Percentiles rank a stretch among this genome's conserved stretches.
Conservation (phyloP, 2,797 vertebrate genomes). For the Emydoidea blandingii region DNA sequence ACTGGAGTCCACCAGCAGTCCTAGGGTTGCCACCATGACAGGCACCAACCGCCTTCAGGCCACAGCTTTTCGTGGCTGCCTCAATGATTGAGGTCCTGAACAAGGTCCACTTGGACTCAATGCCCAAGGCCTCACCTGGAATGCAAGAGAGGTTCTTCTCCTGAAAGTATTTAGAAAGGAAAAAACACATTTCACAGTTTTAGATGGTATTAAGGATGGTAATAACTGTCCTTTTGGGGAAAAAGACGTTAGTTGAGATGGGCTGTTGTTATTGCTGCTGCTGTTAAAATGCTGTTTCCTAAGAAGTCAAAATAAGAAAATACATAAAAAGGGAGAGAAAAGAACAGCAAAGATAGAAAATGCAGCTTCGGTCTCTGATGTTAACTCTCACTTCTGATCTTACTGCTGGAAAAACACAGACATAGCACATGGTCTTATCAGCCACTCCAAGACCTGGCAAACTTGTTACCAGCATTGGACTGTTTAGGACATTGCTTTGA, state of each 20-base stretch:
- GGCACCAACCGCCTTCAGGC: too few relatives aligned
- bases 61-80: too few relatives aligned
- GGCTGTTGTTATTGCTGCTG: background rate
- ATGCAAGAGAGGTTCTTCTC: too few relatives aligned
- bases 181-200: background rate
- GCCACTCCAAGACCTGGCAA: background rate
- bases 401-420: background rate
- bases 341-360: background rate
- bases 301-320: too few relatives aligned
- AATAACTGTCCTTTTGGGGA: background rate
- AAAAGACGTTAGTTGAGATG: background rate
- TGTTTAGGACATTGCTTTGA: background rate
- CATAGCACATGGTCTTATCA: background rate
- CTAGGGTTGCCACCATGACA: too few relatives aligned
- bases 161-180: background rate
- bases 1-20: too few relatives aligned
- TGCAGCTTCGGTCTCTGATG: background rate
- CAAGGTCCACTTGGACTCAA: too few relatives aligned
- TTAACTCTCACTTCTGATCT: background rate
- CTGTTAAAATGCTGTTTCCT: background rate
- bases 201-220: background rate
- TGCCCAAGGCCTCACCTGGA: too few relatives aligned
- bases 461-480: background rate
- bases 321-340: background rate
- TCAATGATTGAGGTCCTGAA: too few relatives aligned